Evolutionary conservation across 2,888 invertebrate genomes (phyloP), one percentile per base, ranked within the genome.

Genomic region (Hymenopus coronatus): DNA sequence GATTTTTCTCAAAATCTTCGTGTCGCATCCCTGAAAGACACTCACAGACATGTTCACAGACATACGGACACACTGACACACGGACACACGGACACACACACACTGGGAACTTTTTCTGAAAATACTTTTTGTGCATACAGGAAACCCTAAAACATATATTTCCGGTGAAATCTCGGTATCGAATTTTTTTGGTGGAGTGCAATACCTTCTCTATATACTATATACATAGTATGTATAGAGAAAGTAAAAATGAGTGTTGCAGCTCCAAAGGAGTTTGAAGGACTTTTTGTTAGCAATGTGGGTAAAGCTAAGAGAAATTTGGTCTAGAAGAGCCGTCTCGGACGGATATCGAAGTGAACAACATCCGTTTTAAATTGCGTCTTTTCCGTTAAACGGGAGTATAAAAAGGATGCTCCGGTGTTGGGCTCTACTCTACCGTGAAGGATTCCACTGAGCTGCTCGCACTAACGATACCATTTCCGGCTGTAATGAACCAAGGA

Each of bases 401-500:
- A 70, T 15, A 70, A 25, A 15, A 70, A 70, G 54, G 20, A 20
- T 70, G 20, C 54, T 25, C 54, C 54, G 54, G 54, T 70, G 54
- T 70, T 70, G 54, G 4, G 20, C 6, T 20, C 54, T 70, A 70
- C 54, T 70, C 54, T 70, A 70, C 54, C 54, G 54, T 70, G 54
- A 70, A 70, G 54, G 54, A 70, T 70, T 70, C 54, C 54, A 70
- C 54, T 70, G 54, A 70, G 54, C 54, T 70, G 87, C 33, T 87
- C 33, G 82, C 82, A 82, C 87, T 87, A 87, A 87, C 82, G 87
- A 87, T 82, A 87, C 82, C 87, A 40, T 87, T 87, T 87, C 87
- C 87, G 87, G 40, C 87, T 30, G 87, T 87, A 87, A 87, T 87
- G 87, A 87, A 87, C 82, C 87, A 87, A 87, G 87, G 87, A 87